Evolutionary conservation across 53 echinoderm and acorn worm genomes (phyloP), one percentile per base, ranked within the genome.

Genomic region (Zoroaster sp.): DNA sequence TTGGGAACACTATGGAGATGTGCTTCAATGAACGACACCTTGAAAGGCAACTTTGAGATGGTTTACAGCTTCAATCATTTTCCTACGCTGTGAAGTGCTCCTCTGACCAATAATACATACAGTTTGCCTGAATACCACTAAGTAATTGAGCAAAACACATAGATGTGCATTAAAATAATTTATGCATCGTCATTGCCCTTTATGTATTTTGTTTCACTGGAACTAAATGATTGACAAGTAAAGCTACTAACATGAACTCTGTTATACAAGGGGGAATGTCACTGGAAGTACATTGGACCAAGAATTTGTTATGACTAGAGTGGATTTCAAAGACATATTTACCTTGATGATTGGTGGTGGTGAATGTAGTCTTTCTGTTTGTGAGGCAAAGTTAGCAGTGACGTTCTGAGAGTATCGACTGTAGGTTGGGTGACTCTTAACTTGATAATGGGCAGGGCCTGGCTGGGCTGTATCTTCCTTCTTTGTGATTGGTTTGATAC

Each of bases 391-490:
- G 80, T 96, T 99, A 28, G 99, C 94, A 14, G 94, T 91, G 9
- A 93, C 87, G 71, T 99, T 99, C 18, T 80, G 35, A 11, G 94
- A 79, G 80, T 99, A 99, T 18, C 99, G 72, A 66, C 93, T 99
- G 89, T 94, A 99, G 25, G 89, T 75, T 0, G 95, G 99, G 21
- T 53, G 96, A 13, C 93, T 93, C 88, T 92, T 92, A 69, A 91
- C 80, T 42, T 98, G 98, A 67, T 99, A 99, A 41, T 99, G 99
- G 46, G 99, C 96, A 17, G 99, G 96, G 28, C 96, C 99, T 15
- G 99, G 99, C 49, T 93, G 94, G 13, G 93, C 72, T 28, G 93
- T 71, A 33, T 99, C 99, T 38, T 96, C 90, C 32, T 59, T 71
- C 41, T 94, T 99, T 18, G 91, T 94, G 75, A 98, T 98, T 14